Evolutionary conservation across 2,888 invertebrate genomes (phyloP).

Genomic region (Junonia oenone): DNA sequence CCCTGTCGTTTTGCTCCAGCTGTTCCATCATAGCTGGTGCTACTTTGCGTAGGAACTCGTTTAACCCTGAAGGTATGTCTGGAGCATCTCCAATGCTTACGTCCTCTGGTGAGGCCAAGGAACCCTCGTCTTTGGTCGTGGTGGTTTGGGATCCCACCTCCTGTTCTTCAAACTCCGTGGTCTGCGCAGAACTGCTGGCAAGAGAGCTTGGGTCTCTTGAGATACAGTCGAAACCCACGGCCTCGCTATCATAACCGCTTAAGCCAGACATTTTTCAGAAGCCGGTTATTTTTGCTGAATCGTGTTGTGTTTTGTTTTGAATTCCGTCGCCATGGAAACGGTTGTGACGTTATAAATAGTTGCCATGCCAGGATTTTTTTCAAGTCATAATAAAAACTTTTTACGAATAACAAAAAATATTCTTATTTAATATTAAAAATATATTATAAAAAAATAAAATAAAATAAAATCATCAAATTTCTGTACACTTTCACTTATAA

Average conservation of each 20-base stretch:
- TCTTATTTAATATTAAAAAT: no score
- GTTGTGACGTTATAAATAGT: slow-evolving; percentile 17
- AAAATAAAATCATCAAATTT: no score
- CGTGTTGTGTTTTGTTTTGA: slow-evolving; percentile 25
- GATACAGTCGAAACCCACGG: slow-evolving; percentile 56
- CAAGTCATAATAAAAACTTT: neutral
- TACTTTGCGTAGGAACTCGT: slow-evolving; percentile 58
- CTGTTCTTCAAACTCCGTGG: slow-evolving; percentile 45
- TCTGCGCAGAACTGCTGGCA: slow-evolving; percentile 48
- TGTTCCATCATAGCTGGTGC: slow-evolving; percentile 62
- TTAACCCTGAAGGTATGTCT: slow-evolving; percentile 51
- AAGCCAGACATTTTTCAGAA: slow-evolving; percentile 48
- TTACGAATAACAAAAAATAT: no score
- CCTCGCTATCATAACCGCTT: slow-evolving; percentile 65
- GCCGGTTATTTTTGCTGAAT: neutral
- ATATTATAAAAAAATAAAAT: no score
- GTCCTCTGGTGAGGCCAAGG: slow-evolving; percentile 39
- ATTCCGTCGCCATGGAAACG: slow-evolving; percentile 1
- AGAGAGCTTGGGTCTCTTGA: slow-evolving; percentile 37
- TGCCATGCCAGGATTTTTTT: slow-evolving; percentile 18
- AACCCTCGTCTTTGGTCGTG: slow-evolving; percentile 43
- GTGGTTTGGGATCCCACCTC: slow-evolving; percentile 49
- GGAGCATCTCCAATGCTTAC: neutral
- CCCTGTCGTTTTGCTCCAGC: slow-evolving; percentile 48
- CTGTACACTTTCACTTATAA: no score